Conservation (phyloP, 2,888 invertebrate genomes). For the Lottia scabra region DNA sequence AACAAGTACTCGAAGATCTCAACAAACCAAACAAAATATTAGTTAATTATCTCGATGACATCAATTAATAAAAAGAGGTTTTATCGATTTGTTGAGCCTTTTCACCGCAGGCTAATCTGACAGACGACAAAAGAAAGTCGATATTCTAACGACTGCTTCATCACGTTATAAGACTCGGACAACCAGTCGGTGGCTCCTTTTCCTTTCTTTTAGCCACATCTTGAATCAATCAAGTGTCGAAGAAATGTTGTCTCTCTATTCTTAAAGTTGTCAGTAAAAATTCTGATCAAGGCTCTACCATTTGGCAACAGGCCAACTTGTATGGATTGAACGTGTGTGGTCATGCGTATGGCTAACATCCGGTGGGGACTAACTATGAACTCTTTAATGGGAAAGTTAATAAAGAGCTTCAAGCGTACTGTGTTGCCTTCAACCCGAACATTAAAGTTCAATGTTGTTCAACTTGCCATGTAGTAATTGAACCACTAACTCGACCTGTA, state of each 20-base stretch:
- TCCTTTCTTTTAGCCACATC: too few species aligned
- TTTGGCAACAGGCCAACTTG: background rate
- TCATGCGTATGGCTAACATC: background rate
- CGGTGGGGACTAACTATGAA: background rate
- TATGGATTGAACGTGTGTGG: background rate
- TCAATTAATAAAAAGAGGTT: too few species aligned
- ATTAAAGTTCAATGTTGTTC: background rate
- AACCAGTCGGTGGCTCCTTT: too few species aligned
- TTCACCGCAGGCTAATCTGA: background rate
- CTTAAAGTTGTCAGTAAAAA: background rate
- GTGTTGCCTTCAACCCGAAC: background rate
- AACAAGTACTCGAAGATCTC: too few species aligned
- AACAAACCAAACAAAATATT: too few species aligned
- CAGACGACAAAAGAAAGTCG: conserved; percentile 3
- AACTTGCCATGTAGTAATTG: too few species aligned
- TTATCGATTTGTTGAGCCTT: background rate
- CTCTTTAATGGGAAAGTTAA: background rate
- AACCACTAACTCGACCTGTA: too few species aligned
- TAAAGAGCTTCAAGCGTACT: background rate
- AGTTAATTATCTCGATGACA: too few species aligned
- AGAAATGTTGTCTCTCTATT: too few species aligned
- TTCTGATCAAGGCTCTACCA: background rate
- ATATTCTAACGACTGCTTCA: background rate
- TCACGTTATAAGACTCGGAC: background rate
- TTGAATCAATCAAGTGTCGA: too few species aligned